phyloP scores from a whole-genome alignment of 2,113 vertebrate genomes.

The Illadopsis cleaveri region DNA sequence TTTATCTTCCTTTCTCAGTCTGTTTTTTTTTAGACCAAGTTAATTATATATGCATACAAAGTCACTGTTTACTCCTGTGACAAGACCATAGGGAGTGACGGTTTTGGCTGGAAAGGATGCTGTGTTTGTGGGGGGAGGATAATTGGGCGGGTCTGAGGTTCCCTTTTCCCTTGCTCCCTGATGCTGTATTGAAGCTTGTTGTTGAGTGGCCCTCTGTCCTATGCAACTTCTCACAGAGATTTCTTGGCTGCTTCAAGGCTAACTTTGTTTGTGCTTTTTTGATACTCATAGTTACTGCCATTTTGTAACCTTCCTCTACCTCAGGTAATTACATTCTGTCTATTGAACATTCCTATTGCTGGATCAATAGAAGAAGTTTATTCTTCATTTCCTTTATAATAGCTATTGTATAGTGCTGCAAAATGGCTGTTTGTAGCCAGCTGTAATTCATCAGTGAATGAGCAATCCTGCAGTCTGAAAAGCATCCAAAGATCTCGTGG shows the following conservation, averaged over 20 bases:
- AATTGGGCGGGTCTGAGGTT: neutral
- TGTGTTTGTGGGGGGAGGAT: neutral
- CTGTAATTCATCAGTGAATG: neutral
- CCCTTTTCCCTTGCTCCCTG: neutral
- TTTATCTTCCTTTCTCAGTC: constrained; percentile 39
- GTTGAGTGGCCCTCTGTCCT: neutral
- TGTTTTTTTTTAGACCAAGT: neutral
- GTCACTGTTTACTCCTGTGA: constrained; percentile 12
- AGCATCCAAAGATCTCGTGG: neutral
- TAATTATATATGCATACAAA: constrained; percentile 29
- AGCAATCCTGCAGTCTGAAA: constrained; percentile 20
- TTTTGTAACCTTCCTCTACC: neutral
- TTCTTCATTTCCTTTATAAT: constrained; percentile 47
- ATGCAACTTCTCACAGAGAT: neutral
- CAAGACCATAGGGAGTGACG: neutral
- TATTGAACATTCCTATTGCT: neutral
- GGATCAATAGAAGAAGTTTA: constrained; percentile 52
- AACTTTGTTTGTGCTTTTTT: neutral
- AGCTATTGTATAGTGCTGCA: neutral
- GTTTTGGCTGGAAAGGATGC: neutral
- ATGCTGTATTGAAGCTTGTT: neutral
- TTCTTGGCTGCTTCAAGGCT: neutral
- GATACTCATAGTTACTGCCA: neutral
- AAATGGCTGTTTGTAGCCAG: neutral
- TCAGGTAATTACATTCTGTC: neutral